Evolutionary conservation across 1,140 invertebrate species (phyloP), one percentile per base, ranked within the genome.

Genomic region (Gryon sp.): DNA sequence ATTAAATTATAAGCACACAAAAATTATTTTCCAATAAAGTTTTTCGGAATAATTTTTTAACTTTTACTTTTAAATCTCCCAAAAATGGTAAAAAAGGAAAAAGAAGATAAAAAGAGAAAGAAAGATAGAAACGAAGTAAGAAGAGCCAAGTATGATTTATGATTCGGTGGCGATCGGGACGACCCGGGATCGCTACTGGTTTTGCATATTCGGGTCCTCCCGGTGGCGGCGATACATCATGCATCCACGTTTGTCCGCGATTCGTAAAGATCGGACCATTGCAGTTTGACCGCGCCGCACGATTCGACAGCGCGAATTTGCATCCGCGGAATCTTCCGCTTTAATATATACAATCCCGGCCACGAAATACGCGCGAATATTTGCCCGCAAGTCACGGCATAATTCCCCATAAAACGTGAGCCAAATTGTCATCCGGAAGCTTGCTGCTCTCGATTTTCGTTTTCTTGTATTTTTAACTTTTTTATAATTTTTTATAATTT

Each of bases 131-230:
- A n/a, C n/a, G n/a, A n/a, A n/a, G n/a, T n/a, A n/a, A n/a, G n/a
- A 18, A 40, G 22, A 53, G 34, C 34, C 7, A 62, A 38, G 38
- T 73, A 57, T 73, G 69, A 73, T 73, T 73, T 73, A 73, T 50
- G 50, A 30, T 24, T 46, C 57, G 38, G 15, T 12, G n/a, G 32
- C 26, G 48, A 12, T 9, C n/a, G 9, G 43, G 50, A 48, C 36
- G 59, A 70, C 77, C 81, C 82, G 80, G 80, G 66, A 46, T 62
- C 59, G 75, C 72, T 75, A 72, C 50, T 14, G 66, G 77, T 75
- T 83, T 82, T 68, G 79, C 78, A 81, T 79, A 81, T 81, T 82
- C 57, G 78, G 81, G 75, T 75, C 79, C 78, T 40, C 26, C 36
- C 12, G 68, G 40, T 41, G 52, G 46, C 48, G 53, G 43, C 46